These are phyloP conservation scores for Bradypus variegatus DNA, from an alignment of 2,797 vertebrate species.

Conservation along the genomic window DNA sequence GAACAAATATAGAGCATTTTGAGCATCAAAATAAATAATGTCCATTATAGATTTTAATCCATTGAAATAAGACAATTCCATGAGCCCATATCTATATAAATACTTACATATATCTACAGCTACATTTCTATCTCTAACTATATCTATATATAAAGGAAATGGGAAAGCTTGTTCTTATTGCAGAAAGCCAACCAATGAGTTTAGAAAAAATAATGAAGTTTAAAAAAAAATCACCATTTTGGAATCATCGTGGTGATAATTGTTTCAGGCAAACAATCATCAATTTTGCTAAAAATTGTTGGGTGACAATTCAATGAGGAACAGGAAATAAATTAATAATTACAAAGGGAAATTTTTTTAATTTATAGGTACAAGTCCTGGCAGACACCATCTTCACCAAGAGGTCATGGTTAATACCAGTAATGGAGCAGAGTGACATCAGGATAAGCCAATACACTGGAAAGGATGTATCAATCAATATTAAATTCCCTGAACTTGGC, in stretches of 20 bases:
- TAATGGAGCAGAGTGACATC: neutral
- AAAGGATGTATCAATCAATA: neutral
- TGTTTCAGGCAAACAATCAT: neutral
- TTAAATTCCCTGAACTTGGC: neutral
- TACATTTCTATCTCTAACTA: no score
- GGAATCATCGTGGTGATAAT: neutral
- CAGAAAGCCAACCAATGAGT: neutral
- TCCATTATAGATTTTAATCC: neutral
- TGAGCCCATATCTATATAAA: neutral
- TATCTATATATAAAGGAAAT: neutral
- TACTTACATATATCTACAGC: no score
- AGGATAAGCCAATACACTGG: neutral
- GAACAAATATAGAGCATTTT: neutral
- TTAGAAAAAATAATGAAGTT: neutral
- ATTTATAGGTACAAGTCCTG: neutral
- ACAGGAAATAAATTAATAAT: neutral
- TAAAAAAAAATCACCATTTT: neutral
- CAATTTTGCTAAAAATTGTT: slow-evolving; percentile 9
- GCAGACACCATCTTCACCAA: neutral
- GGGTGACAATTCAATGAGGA: neutral
- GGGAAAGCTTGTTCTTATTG: neutral
- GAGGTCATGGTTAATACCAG: neutral
- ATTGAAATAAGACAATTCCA: neutral
- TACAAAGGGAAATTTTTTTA: neutral
- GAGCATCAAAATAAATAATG: neutral